A percentile compares a stretch with the other conserved stretches of the same genome.
These are phyloP conservation scores for Papilio protenor DNA, from an alignment of 2,888 invertebrate species.

Conservation along the genomic window DNA sequence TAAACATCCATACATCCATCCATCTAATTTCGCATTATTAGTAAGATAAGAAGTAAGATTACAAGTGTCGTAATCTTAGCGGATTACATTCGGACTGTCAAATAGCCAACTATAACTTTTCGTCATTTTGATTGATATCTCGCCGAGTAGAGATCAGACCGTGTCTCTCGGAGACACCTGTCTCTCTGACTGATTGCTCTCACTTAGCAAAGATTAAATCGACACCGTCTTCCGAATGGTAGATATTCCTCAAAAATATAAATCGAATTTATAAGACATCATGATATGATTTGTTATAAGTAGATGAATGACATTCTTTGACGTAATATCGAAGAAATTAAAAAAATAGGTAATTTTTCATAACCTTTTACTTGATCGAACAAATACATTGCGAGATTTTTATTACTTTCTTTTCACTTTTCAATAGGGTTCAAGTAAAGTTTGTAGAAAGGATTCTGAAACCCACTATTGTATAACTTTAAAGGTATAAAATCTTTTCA, in stretches of 20 bases:
- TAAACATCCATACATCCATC: too few species aligned
- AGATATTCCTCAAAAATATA: not conserved
- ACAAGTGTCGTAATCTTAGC: not conserved
- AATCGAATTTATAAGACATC: slow-evolving; percentile 10
- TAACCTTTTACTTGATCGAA: not conserved
- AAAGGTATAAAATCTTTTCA: slow-evolving; percentile 12
- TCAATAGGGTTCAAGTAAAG: not conserved
- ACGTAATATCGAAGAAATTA: not conserved
- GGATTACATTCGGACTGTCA: not conserved
- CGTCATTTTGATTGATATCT: slow-evolving; percentile 47
- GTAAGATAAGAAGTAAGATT: too few species aligned
- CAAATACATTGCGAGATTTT: slow-evolving; percentile 1
- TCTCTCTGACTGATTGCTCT: slow-evolving; percentile 39
- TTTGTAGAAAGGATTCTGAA: slow-evolving; percentile 15
- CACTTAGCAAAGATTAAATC: slow-evolving; percentile 27
- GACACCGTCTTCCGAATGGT: not conserved
- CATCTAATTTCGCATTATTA: too few species aligned
- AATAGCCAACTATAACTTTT: not conserved
- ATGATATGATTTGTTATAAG: not conserved
- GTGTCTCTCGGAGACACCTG: slow-evolving; percentile 47
- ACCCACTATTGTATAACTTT: slow-evolving; percentile 5
- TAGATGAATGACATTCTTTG: not conserved
- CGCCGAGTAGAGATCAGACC: slow-evolving; percentile 48
- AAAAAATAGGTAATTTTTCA: not conserved
- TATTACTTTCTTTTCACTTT: slow-evolving; percentile 6